phyloP scores from a whole-genome alignment of 2,888 invertebrate genomes.

The Monochamus alternatus region DNA sequence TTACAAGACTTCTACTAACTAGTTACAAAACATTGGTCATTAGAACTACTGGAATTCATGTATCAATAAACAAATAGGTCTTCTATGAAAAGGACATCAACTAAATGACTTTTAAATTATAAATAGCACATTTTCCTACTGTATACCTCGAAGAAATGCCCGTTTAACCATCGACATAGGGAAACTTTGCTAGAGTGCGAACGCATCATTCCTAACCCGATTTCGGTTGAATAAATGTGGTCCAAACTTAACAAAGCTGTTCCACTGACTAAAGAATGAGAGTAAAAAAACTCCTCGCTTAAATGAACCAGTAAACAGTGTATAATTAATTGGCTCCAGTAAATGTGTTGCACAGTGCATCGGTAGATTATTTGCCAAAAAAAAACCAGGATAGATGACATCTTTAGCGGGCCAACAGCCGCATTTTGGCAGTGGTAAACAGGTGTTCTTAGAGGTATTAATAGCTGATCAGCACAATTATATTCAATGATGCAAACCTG shows the following conservation, averaged over 20 bases:
- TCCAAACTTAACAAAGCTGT: background rate
- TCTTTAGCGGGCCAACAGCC: constrained; percentile 53
- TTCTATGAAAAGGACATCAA: no score
- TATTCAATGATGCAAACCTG: constrained; percentile 39
- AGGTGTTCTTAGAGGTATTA: constrained; percentile 49
- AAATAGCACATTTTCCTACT: no score
- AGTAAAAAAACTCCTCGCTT: background rate
- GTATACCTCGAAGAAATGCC: no score
- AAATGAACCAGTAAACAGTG: constrained; percentile 19
- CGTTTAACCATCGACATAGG: no score
- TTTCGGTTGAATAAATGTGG: no score
- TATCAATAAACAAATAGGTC: no score
- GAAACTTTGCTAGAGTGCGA: no score
- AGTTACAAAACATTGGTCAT: no score
- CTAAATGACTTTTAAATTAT: no score
- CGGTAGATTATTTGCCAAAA: constrained; percentile 49
- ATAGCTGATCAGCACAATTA: constrained; percentile 44
- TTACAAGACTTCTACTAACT: no score
- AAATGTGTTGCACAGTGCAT: constrained; percentile 31
- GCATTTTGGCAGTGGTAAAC: constrained; percentile 47
- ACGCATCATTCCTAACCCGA: no score
- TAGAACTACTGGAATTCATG: no score
- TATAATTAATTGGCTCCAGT: constrained; percentile 14
- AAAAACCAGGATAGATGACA: constrained; percentile 45
- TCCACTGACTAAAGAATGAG: background rate